Base-by-base conservation (phyloP, 2,888 invertebrate species). In the Chelonus formosanus region DNA sequence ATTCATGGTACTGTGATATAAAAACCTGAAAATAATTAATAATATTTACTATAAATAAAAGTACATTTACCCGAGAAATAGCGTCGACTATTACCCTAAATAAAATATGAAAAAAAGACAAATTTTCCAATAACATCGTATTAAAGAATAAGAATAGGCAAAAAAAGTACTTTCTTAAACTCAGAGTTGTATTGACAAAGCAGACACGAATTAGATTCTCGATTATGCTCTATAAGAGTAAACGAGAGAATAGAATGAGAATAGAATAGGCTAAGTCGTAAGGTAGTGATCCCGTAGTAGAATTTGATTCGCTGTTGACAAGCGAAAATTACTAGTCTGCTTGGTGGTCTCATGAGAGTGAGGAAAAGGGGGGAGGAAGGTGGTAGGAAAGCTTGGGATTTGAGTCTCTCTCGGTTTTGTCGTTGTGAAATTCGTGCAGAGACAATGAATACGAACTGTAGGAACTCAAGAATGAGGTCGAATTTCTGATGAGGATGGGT, bases 401-500 rank as follows among this genome's bases (percentile, higher is more conserved):
- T 52, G 52, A 52, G 34, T 52, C 52, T 52, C 52, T 52, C 34
- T 32, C 52, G 54, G 36, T 35, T 32, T 61, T 8, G 32, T 53
- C 20, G 52, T 20, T 52, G 62, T 35, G 54, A 62, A 62, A 54
- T 62, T 62, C 62, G 55, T 62, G 45, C 55, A 54, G 54, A 65
- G 44, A 67, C 67, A 70, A 70, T 59, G 57, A 60, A 58, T 65
- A 59, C 50, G 65, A 67, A 62, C 62, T 67, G 58, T 63, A 76
- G 69, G 73, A 73, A 73, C 73, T 69, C 57, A 67, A 67, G 65
- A 71, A 72, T 63, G 72, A 73, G 69, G 71, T 71, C 67, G 72
- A 73, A 73, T 73, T 73, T 65, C 72, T 73, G 69, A 88, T 78
- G 73, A 86, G 85, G 73, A 89, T 88, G 67, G 87, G 86, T 4